Base-by-base conservation (phyloP, 2,888 invertebrate species). In the Drosophila ustulata region DNA sequence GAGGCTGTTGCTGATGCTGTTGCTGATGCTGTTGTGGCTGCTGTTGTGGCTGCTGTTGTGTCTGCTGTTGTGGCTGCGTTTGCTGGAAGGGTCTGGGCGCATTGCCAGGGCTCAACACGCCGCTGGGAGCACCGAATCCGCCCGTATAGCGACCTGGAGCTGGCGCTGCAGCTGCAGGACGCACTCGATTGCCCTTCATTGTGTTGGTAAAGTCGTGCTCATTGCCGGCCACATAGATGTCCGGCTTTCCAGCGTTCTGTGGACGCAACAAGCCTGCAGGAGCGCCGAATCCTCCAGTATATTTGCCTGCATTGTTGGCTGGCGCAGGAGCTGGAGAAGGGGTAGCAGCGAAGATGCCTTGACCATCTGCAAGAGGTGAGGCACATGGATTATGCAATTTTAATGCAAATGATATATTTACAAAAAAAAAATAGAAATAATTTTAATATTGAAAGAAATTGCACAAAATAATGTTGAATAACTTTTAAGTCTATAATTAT, bases 231-330 rank as follows among this genome's bases (percentile, higher is more conserved):
- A 85, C 85, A 62, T 88, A 85, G 57, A 86, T 83, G 49, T 75
- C 68, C 1, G 78, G 56, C 30, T 75, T 67, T 4, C 37, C 9
- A 1, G 26, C 18, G 13, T 6, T 28, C 34, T 69, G 66, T 3
- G 84, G 85, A 25, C 74, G 73, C 45, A 86, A 23, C 0, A 86
- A 55, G 4, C 85, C 85, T 0, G 82, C 37, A 0, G 85, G 85
- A 1, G 69, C 80, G 7, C 92, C 92, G 68, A 92, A 92, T 7
- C 89, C 79, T 3, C 92, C 92, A 0, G 91, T 91, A 45, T 91
- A 92, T 57, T 91, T 91, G 52, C 81, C 89, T 13, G 70, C 63
- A 55, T 70, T 87, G 26, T 9, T 41, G 1, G 50, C 30, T 0
- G 67, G 26, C 0, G 74, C 3, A 0, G 61, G 28, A 0, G 50